Evolutionary conservation across 2,797 vertebrate species (phyloP), one percentile per base, ranked within the genome.

Genomic region (Champsocephalus esox): DNA sequence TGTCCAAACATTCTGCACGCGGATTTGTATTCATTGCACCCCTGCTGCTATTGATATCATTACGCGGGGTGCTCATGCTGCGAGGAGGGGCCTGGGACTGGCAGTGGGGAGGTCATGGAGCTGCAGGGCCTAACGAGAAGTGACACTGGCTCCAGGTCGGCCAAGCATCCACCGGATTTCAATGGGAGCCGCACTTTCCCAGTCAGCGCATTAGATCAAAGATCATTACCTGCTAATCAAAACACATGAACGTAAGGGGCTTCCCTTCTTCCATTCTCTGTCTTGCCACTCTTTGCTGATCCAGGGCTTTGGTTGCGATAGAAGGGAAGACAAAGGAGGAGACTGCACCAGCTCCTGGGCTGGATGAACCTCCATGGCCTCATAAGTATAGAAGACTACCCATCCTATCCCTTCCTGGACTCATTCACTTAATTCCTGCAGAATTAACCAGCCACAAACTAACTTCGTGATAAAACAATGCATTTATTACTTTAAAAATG

Each of bases 91-190:
- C 89, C 89, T 74, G 72, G 82, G 28, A 78, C 79, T 87, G 89
- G 88, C 88, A 87, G 79, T n/a, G 79, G 89, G 93, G 92, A 92
- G 94, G 93, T 95, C 93, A 94, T 62, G 87, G 93, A 92, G 93
- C 92, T 78, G 75, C 89, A 82, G 76, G 93, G 87, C 91, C 92
- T 99, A 98, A 99, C 95, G 94, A 96, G 96, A 96, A 87, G 88
- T 95, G 97, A 98, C 97, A 97, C 94, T 95, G 98, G 97, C 98
- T 99, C 97, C 97, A 97, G 96, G 94, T 92, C 94, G 95, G 95
- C 94, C 93, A 87, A 93, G 93, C 92, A 91, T 95, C 92, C 90
- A 89, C 90, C 91, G 91, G 93, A 94, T 94, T 95, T 94, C 94
- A 95, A 93, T 94, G 90, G 92, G 85, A 93, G 92, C 93, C 92